phyloP scores from a whole-genome alignment of 2,113 vertebrate genomes.

The Istiophorus platypterus region DNA sequence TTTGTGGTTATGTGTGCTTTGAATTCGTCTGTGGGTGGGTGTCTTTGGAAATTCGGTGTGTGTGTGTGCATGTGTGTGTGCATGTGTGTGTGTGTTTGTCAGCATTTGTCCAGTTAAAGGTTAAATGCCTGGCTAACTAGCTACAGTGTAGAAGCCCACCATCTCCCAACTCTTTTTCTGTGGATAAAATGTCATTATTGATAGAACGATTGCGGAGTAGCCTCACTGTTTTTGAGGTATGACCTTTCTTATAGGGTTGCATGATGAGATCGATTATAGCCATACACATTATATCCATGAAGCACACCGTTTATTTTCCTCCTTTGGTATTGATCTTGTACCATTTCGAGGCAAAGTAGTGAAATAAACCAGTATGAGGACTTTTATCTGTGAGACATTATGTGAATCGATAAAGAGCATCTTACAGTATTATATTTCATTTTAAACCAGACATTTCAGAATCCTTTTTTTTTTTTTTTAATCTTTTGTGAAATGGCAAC shows the following conservation, averaged over 20 bases:
- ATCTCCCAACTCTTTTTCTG: slow-evolving; percentile 49
- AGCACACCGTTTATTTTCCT: slow-evolving; percentile 62
- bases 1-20: slow-evolving; percentile 26
- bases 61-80: slow-evolving; percentile 1
- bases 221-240: slow-evolving; percentile 63
- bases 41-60: neutral
- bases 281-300: slow-evolving; percentile 70
- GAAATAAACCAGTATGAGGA: slow-evolving; percentile 56
- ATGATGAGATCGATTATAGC: slow-evolving; percentile 72
- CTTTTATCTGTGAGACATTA: slow-evolving; percentile 67
- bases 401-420: slow-evolving; percentile 60
- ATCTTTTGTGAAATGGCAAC: slow-evolving; percentile 34
- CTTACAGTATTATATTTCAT: slow-evolving; percentile 65
- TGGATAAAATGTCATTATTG: slow-evolving; percentile 73
- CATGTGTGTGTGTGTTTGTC: neutral
- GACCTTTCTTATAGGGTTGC: slow-evolving; percentile 76
- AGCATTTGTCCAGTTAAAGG: slow-evolving; percentile 23
- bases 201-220: slow-evolving; percentile 56
- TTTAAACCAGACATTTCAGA: slow-evolving; percentile 56
- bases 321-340: slow-evolving; percentile 66
- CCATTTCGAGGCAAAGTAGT: slow-evolving; percentile 61
- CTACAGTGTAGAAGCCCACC: slow-evolving; percentile 18
- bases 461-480: neutral
- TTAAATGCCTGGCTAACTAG: slow-evolving; percentile 46
- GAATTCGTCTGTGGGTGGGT: neutral